phyloP scores from a whole-genome alignment of 1,140 invertebrate genomes.

The Drosophila sucinea region DNA sequence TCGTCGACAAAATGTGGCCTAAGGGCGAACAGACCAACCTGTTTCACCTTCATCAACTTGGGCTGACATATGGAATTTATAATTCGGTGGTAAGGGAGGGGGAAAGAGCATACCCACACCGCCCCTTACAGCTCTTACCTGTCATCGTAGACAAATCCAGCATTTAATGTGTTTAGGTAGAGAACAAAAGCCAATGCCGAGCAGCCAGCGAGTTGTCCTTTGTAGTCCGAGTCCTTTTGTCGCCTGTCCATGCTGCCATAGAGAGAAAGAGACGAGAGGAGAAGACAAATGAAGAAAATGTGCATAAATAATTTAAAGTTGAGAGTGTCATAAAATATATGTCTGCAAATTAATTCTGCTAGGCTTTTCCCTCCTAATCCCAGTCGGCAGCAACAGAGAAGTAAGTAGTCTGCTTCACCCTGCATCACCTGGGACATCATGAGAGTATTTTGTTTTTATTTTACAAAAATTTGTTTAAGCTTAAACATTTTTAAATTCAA shows the following conservation, averaged over 20 bases:
- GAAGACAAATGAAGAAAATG: constrained; percentile 48
- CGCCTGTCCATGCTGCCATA: constrained; percentile 71
- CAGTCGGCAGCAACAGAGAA: constrained; percentile 14
- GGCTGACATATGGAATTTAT: constrained; percentile 83
- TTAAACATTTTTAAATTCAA: too few relatives aligned
- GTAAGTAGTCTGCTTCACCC: neutral
- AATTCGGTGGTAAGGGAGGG: constrained; percentile 47
- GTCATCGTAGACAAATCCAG: constrained; percentile 97
- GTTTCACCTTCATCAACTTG: constrained; percentile 77
- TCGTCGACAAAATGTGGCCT: constrained; percentile 52
- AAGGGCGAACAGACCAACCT: constrained; percentile 17
- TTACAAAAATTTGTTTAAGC: constrained; percentile 4
- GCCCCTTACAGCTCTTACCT: constrained; percentile 84
- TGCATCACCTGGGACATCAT: constrained; percentile 28
- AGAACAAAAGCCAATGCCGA: constrained; percentile 90
- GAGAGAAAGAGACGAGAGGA: constrained; percentile 7
- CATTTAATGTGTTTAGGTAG: constrained; percentile 94
- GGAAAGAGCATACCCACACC: constrained; percentile 27
- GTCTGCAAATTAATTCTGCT: constrained; percentile 71
- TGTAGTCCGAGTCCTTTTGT: constrained; percentile 85
- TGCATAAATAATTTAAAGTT: constrained; percentile 74
- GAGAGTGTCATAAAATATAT: constrained; percentile 81
- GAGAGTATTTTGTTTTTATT: constrained; percentile 1
- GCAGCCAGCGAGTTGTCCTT: constrained; percentile 86
- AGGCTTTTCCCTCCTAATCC: constrained; percentile 33